Evolutionary conservation across 2,888 invertebrate genomes (phyloP).

Genomic region (Scelioninae gen. 1): DNA sequence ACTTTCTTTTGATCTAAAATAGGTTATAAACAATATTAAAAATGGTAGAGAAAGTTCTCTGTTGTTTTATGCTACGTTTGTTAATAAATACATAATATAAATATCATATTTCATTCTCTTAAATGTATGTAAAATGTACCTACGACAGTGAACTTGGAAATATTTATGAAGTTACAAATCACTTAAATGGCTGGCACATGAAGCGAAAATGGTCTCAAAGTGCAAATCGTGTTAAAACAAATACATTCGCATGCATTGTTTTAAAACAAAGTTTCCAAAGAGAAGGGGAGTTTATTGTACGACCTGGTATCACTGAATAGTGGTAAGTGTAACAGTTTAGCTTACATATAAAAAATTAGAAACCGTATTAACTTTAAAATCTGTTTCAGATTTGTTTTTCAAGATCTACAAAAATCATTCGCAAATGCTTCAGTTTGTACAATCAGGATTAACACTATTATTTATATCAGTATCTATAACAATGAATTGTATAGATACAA

Average conservation of each 20-base stretch:
- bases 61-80: no score
- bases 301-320: background rate
- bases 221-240: conserved; percentile 23
- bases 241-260: conserved; percentile 21
- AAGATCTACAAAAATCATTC: background rate
- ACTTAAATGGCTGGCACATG: conserved; percentile 4
- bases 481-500: no score
- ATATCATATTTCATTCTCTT: background rate
- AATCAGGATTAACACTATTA: background rate
- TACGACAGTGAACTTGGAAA: conserved; percentile 1
- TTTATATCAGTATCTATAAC: no score
- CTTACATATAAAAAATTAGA: background rate
- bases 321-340: conserved; percentile 9
- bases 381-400: background rate
- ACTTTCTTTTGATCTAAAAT: no score
- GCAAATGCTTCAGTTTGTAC: background rate
- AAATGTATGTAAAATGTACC: conserved; percentile 2
- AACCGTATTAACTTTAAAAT: background rate
- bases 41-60: no score
- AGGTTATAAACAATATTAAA: no score
- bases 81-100: no score
- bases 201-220: conserved; percentile 17
- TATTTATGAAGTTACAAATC: conserved; percentile 23
- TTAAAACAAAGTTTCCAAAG: conserved; percentile 13
- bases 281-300: conserved; percentile 9